phyloP scores from a whole-genome alignment of 2,888 invertebrate genomes.

The Drosophila borealis region DNA sequence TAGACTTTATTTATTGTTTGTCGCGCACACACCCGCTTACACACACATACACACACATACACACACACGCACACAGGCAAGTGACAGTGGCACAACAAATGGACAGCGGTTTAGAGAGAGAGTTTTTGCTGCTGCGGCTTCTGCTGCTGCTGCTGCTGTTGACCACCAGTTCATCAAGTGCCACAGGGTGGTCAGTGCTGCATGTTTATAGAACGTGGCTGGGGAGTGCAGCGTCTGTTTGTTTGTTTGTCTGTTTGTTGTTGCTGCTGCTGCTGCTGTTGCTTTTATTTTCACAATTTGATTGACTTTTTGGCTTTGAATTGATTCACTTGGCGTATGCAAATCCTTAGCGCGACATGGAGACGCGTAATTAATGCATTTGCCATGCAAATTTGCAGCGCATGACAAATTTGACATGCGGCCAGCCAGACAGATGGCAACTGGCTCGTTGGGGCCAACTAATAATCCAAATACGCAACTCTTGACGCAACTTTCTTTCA shows the following conservation, averaged over 20 bases:
- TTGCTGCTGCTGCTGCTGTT: slow-evolving; percentile 23
- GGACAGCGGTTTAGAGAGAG: slow-evolving; percentile 36
- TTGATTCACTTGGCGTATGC: slow-evolving; percentile 60
- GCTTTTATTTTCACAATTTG: slow-evolving; percentile 65
- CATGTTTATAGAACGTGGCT: slow-evolving; percentile 12
- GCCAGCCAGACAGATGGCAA: neutral
- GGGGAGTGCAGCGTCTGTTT: slow-evolving; percentile 2
- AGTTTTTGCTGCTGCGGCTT: slow-evolving; percentile 7
- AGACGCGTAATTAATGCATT: slow-evolving; percentile 45
- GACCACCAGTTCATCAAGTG: slow-evolving; percentile 34
- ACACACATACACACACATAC: slow-evolving; percentile 10
- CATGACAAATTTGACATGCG: slow-evolving; percentile 28
- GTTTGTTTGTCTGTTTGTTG: slow-evolving; percentile 25
- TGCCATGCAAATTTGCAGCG: slow-evolving; percentile 4
- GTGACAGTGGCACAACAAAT: slow-evolving; percentile 19
- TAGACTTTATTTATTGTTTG: slow-evolving; percentile 76
- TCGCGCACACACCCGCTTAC: slow-evolving; percentile 25
- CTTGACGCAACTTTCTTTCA: slow-evolving; percentile 61
- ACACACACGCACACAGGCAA: slow-evolving; percentile 11
- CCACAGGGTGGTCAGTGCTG: slow-evolving; percentile 5
- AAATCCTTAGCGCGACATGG: slow-evolving; percentile 42
- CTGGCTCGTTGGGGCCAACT: slow-evolving; percentile 22
- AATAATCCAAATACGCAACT: slow-evolving; percentile 66
- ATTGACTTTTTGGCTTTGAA: slow-evolving; percentile 77
- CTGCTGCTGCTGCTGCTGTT: slow-evolving; percentile 8